Conservation (phyloP, 2,797 vertebrate genomes). For the Holocentrus rufus region DNA sequence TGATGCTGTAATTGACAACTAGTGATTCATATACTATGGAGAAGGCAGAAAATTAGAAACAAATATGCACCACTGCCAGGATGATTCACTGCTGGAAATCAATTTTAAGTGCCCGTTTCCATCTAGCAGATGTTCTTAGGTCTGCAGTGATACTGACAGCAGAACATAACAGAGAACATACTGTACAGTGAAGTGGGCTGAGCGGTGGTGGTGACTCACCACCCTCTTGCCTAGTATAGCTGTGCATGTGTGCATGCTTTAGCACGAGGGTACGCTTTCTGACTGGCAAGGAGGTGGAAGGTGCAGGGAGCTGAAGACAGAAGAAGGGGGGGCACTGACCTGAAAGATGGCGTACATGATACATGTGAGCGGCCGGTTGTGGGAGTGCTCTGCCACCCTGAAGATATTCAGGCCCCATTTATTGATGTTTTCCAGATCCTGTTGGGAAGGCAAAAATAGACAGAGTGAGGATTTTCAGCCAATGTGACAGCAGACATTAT, state of each 20-base stretch:
- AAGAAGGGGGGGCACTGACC: slow-evolving; percentile 85
- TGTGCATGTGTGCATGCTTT: not conserved
- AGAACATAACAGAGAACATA: slow-evolving; percentile 23
- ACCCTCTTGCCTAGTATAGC: not conserved
- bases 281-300: not conserved
- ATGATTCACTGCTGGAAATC: slow-evolving; percentile 47
- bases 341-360: slow-evolving; percentile 98
- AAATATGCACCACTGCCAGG: slow-evolving; percentile 18
- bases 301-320: not conserved
- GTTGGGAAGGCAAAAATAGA: slow-evolving; percentile 15
- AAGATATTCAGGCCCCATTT: slow-evolving; percentile 99
- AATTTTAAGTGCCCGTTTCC: slow-evolving; percentile 28
- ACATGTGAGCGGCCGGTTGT: slow-evolving; percentile 93
- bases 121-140: slow-evolving; percentile 39
- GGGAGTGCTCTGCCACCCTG: slow-evolving; percentile 92
- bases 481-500: not conserved
- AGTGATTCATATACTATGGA: slow-evolving; percentile 10
- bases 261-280: not conserved
- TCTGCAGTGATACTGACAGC: slow-evolving; percentile 22
- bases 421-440: slow-evolving; percentile 97
- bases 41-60: slow-evolving; percentile 14
- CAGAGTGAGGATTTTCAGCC: not conserved
- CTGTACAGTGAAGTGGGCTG: not conserved
- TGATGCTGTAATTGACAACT: not conserved
- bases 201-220: not conserved